A percentile compares a stretch with the other conserved stretches of the same genome.
Conservation (phyloP, 1,140 invertebrate genomes). For the Drosophila melanogaster region Release_6_plus_ISO1_MT NT_037436.4:11713501-11714000, state of each 20-base stretch:
- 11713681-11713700: conserved; percentile 12
- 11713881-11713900: conserved; percentile 73
- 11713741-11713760: conserved; percentile 42
- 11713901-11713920: conserved; percentile 67
- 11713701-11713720: conserved; percentile 31
- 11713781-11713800: conserved; percentile 60
- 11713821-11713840: conserved; percentile 51
- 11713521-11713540: conserved; percentile 45
- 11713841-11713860: conserved; percentile 50
- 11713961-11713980: conserved; percentile 39
- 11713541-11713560: background rate
- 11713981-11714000: conserved; percentile 69
- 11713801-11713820: conserved; percentile 70
- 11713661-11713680: conserved; percentile 37
- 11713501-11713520: conserved; percentile 73
- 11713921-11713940: conserved; percentile 60
- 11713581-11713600: conserved; percentile 23
- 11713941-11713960: conserved; percentile 49
- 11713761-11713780: conserved; percentile 54
- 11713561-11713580: conserved; percentile 39
- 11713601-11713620: conserved; percentile 13
- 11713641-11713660: conserved; percentile 42
- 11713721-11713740: conserved; percentile 48
- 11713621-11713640: conserved; percentile 15
- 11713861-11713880: conserved; percentile 56